phyloP scores from a whole-genome alignment of 2,797 vertebrate species.

The Sebastes elongatus region DNA sequence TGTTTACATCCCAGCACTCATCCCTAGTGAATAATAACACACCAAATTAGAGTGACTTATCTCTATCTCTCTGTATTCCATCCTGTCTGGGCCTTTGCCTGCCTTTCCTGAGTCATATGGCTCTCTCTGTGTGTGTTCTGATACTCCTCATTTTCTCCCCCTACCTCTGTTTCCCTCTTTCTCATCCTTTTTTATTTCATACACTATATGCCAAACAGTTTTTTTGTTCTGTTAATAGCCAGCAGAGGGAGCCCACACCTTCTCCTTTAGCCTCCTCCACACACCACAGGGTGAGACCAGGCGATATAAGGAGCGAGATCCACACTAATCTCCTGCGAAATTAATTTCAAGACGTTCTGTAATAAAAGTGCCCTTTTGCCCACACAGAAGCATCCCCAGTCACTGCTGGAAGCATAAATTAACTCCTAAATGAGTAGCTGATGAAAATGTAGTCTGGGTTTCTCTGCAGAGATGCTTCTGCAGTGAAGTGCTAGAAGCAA shows the following conservation, averaged over 20 bases:
- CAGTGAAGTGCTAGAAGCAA: slow-evolving; percentile 29
- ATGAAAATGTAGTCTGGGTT: slow-evolving; percentile 51
- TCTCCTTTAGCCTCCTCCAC: background rate
- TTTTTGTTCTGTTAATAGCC: slow-evolving; percentile 8
- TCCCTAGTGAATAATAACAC: slow-evolving; percentile 72
- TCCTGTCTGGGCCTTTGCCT: slow-evolving; percentile 43
- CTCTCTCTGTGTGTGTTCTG: slow-evolving; percentile 25
- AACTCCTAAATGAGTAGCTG: slow-evolving; percentile 64
- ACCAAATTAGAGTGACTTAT: slow-evolving; percentile 76
- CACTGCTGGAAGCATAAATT: slow-evolving; percentile 59
- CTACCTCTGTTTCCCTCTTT: background rate
- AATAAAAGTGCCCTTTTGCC: slow-evolving; percentile 74
- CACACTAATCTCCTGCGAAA: slow-evolving; percentile 71
- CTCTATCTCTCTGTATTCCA: slow-evolving; percentile 52
- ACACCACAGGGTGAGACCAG: slow-evolving; percentile 37
- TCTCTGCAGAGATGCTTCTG: slow-evolving; percentile 32
- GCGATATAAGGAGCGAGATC: slow-evolving; percentile 51
- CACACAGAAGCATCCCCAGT: slow-evolving; percentile 48
- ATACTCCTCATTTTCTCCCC: slow-evolving; percentile 2
- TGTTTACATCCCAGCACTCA: slow-evolving; percentile 63
- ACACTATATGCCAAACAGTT: background rate
- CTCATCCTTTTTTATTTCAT: background rate
- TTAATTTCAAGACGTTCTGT: slow-evolving; percentile 74
- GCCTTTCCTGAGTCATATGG: slow-evolving; percentile 30
- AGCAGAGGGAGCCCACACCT: slow-evolving; percentile 68